Conservation (phyloP, 1,140 invertebrate genomes). For the Leptinotarsa lineolata region DNA sequence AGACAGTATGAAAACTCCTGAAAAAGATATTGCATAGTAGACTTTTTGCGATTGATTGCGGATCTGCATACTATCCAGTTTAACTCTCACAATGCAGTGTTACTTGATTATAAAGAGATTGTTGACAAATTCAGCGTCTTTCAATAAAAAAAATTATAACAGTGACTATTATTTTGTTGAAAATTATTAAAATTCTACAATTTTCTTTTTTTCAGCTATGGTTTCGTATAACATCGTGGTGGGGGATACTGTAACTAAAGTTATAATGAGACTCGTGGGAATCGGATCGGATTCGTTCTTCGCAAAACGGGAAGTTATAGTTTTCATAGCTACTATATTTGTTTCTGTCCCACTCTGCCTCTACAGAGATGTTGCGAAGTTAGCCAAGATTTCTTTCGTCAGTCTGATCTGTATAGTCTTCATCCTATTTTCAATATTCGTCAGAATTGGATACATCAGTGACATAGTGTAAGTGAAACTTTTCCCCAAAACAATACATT, state of each 20-base stretch:
- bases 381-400: constrained; percentile 81
- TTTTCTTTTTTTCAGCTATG: constrained; percentile 71
- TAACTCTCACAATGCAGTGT: no score
- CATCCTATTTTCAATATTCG: constrained; percentile 73
- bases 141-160: no score
- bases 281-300: constrained; percentile 63
- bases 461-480: constrained; percentile 63
- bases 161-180: not conserved
- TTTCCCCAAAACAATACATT: not conserved
- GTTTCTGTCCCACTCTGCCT: constrained; percentile 82
- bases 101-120: no score
- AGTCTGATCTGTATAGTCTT: constrained; percentile 76
- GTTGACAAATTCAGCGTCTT: no score
- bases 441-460: constrained; percentile 65
- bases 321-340: constrained; percentile 74
- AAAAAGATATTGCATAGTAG: no score
- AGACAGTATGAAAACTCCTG: no score
- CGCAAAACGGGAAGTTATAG: constrained; percentile 75
- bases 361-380: constrained; percentile 77
- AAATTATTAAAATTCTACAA: not conserved
- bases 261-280: constrained; percentile 69
- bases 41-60: no score
- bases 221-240: constrained; percentile 90
- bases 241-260: constrained; percentile 86
- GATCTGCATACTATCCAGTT: no score